A percentile compares a stretch with the other conserved stretches of the same genome.
Conservation (phyloP, 2,797 vertebrate genomes). For the Cheirogaleus major region DNA sequence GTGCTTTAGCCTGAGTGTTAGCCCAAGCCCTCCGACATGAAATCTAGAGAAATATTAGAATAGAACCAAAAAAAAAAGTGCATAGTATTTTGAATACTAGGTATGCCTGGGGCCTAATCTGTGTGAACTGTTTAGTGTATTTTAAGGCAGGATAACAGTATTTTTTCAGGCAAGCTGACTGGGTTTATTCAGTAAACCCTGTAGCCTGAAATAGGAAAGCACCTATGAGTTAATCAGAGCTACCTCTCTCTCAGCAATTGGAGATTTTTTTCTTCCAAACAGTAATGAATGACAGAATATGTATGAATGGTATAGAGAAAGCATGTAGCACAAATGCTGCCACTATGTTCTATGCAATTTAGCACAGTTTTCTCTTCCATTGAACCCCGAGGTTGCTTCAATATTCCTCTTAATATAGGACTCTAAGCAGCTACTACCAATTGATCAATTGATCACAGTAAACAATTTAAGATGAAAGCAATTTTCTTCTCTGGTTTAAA, state of each 20-base stretch:
- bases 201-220: conserved; percentile 6
- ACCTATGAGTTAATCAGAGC: neutral
- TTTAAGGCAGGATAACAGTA: neutral
- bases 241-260: neutral
- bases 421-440: conserved; percentile 42
- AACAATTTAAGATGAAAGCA: conserved; percentile 74
- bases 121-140: neutral
- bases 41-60: conserved; percentile 11
- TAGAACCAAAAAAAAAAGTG: neutral
- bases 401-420: conserved; percentile 60
- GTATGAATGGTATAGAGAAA: conserved; percentile 23
- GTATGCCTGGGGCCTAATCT: neutral
- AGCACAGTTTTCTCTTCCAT: conserved; percentile 31
- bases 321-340: neutral
- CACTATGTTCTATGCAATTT: neutral
- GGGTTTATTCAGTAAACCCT: neutral
- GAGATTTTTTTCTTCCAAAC: neutral
- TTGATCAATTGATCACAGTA: conserved; percentile 68
- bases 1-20: neutral
- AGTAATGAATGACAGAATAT: neutral
- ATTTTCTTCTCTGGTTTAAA: conserved; percentile 70
- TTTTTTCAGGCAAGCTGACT: neutral
- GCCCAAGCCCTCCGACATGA: neutral
- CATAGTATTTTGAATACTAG: neutral
- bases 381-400: conserved; percentile 67